Evolutionary conservation across 2,113 vertebrate genomes (phyloP).

Genomic region (Leucopsar rothschildi): DNA sequence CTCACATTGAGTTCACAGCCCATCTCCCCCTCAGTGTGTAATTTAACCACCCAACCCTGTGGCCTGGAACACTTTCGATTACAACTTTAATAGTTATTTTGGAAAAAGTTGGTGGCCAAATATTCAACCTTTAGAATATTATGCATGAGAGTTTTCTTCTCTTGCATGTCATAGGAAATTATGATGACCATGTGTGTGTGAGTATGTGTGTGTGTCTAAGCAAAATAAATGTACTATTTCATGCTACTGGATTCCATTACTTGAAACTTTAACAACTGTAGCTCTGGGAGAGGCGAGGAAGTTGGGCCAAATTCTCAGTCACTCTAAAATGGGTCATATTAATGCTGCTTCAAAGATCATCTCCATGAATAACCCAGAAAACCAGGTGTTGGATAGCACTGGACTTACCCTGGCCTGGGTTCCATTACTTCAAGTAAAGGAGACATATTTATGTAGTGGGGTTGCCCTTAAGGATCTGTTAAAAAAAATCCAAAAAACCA

Average conservation of each 20-base stretch:
- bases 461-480: constrained; percentile 1
- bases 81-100: constrained; percentile 61
- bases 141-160: constrained; percentile 50
- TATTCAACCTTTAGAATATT: constrained; percentile 62
- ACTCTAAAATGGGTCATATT: constrained; percentile 30
- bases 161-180: constrained; percentile 64
- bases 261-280: constrained; percentile 12
- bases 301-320: constrained; percentile 22
- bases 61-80: constrained; percentile 57
- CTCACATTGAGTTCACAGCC: constrained; percentile 25
- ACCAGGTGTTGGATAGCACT: not conserved
- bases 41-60: constrained; percentile 48
- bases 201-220: not conserved
- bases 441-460: constrained; percentile 5
- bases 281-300: not conserved
- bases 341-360: constrained; percentile 40
- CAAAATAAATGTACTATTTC: constrained; percentile 33
- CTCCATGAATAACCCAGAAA: constrained; percentile 18
- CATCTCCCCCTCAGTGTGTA: constrained; percentile 34
- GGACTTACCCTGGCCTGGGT: not conserved
- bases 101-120: constrained; percentile 57
- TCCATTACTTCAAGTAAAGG: not conserved
- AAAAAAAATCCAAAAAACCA: not conserved
- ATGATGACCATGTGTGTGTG: not conserved
- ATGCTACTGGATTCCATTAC: constrained; percentile 47